Evolutionary conservation across 64 coral and sea anemone genomes (phyloP), one percentile per base, ranked within the genome.

Genomic region (Anthopleura sola): DNA sequence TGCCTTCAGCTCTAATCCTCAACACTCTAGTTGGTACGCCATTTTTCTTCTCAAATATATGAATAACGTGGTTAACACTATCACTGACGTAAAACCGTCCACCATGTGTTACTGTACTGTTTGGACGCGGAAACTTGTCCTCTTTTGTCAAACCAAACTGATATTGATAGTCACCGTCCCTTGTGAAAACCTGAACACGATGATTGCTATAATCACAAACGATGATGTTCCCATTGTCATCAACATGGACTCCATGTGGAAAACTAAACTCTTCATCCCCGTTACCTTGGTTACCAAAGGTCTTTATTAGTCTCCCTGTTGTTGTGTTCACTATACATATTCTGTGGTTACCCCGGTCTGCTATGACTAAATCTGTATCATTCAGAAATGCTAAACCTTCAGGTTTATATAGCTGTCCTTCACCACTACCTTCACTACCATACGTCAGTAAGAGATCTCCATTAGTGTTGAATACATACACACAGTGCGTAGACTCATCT

Each of bases 171-270:
- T 62, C 75, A 33, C n/a, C 84, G 37, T 86, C 81, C 26, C 29
- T 51, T 84, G 36, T 57, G 2, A 90, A 55, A 7, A 90, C 81
- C 18, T 86, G 84, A 26, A 86, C 31, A 44, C 84, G 44, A 33
- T 71, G 20, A 69, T 86, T 86, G 0, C 8, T 3, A 24, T 0
- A 0, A 17, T 86, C 84, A 31, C 57, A 19, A 0, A 86, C 37
- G 1, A 86, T 40, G 24, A 86, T 69, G 18, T 49, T 47, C 14
- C 56, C 56, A 68, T 68, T 18, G 17, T 71, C 57, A 71, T 86
- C 62, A 20, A 80, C 51, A 5, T 57, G 50, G 13, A 87, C 51
- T 75, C 75, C 37, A 6, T 3, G 3, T 13, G 76, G 86, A 58
- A n/a, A 7, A 0, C 26, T 0, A 81, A 88, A 62, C 10, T 80